These are phyloP conservation scores for Norana najaformis DNA, from an alignment of 2,888 invertebrate species.

Conservation along the genomic window DNA sequence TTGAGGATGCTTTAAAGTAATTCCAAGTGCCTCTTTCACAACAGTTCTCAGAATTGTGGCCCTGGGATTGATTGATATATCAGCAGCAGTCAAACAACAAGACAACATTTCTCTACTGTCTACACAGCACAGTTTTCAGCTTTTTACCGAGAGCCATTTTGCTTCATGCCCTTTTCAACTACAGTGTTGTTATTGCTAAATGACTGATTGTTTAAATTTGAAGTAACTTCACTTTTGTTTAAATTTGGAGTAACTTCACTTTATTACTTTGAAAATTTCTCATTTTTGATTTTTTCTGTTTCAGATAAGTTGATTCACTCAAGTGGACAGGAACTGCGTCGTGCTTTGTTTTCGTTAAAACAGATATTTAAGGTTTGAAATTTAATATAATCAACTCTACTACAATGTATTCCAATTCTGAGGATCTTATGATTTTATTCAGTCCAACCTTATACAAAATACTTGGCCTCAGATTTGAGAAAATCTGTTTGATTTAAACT, in stretches of 20 bases:
- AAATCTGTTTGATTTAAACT: too few relatives aligned
- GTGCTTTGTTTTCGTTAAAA: conserved; percentile 94
- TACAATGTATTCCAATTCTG: background rate
- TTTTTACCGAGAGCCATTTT: background rate
- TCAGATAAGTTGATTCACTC: conserved; percentile 43
- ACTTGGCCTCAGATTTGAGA: background rate
- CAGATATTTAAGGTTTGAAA: conserved; percentile 90
- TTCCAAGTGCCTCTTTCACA: background rate
- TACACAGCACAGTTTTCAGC: background rate
- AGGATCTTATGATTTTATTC: background rate
- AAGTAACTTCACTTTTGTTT: background rate
- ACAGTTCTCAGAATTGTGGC: too few relatives aligned
- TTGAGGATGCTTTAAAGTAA: background rate
- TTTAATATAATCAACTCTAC: background rate
- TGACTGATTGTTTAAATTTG: background rate
- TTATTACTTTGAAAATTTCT: background rate
- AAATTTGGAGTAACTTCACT: background rate
- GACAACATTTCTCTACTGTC: background rate
- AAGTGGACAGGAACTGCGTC: conserved; percentile 67
- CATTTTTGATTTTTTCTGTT: conserved; percentile 1
- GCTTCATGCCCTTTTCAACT: background rate
- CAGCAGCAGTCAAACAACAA: background rate
- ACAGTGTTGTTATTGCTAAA: background rate
- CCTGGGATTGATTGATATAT: too few relatives aligned
- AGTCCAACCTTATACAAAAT: background rate